A percentile compares a stretch with the other conserved stretches of the same genome.
phyloP scores from a whole-genome alignment of 1,140 invertebrate genomes.

The Drosophila pandora region DNA sequence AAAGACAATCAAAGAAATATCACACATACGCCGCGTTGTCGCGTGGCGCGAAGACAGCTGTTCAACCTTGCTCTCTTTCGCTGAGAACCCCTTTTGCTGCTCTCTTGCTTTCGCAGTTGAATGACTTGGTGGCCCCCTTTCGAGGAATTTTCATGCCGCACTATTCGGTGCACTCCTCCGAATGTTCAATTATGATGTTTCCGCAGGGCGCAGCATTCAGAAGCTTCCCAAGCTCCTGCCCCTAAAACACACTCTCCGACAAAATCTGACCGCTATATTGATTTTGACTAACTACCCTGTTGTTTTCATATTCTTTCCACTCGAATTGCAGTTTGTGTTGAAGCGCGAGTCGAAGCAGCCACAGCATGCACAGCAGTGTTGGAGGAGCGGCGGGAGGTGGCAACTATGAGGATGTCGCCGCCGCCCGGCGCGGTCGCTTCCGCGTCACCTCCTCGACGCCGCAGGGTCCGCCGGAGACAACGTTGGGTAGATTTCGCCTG shows the following conservation, averaged over 20 bases:
- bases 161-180: slow-evolving; percentile 15
- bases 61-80: slow-evolving; percentile 4
- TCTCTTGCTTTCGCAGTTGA: slow-evolving; percentile 20
- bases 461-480: slow-evolving; percentile 77
- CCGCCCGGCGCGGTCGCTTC: slow-evolving; percentile 80
- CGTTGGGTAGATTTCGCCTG: slow-evolving; percentile 81
- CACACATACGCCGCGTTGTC: slow-evolving; percentile 64
- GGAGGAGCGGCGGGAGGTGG: slow-evolving; percentile 59
- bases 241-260: not conserved
- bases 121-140: slow-evolving; percentile 27
- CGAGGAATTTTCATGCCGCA: slow-evolving; percentile 4
- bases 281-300: slow-evolving; percentile 18
- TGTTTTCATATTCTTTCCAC: not conserved
- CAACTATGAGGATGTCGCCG: slow-evolving; percentile 77
- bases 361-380: slow-evolving; percentile 64
- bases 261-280: slow-evolving; percentile 21
- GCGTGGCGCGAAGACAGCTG: slow-evolving; percentile 38
- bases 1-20: slow-evolving; percentile 30
- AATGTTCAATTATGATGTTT: slow-evolving; percentile 16
- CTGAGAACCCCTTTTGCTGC: not conserved
- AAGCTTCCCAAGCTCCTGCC: slow-evolving; percentile 28
- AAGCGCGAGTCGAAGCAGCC: slow-evolving; percentile 10
- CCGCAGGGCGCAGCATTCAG: not conserved
- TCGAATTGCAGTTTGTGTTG: slow-evolving; percentile 37
- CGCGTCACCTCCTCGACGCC: slow-evolving; percentile 77